Conservation (phyloP, 2,797 vertebrate species). For the Denticeps clupeoides region DNA sequence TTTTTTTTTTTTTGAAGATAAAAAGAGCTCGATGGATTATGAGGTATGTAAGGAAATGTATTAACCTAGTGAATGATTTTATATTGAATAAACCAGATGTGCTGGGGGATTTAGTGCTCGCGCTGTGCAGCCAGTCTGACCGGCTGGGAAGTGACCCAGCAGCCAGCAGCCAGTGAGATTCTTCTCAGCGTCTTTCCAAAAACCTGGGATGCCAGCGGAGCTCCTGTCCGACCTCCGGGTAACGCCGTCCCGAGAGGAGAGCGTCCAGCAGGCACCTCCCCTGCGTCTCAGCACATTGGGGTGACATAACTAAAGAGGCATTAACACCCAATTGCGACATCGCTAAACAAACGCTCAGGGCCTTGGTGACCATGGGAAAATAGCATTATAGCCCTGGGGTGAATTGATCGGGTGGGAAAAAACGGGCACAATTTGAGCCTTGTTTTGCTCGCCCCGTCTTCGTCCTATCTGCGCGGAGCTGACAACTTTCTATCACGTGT, state of each 20-base stretch:
- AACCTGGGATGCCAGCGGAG: constrained; percentile 12
- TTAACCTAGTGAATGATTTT: too few species aligned
- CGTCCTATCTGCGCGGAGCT: constrained; percentile 34
- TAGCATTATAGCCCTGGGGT: constrained; percentile 39
- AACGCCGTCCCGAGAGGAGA: constrained; percentile 17
- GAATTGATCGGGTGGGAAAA: constrained; percentile 36
- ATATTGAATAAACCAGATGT: background rate
- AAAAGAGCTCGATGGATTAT: too few species aligned
- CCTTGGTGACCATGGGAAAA: constrained; percentile 54
- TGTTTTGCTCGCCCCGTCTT: constrained; percentile 33
- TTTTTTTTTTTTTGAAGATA: too few species aligned
- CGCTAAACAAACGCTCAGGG: constrained; percentile 42
- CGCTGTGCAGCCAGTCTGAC: constrained; percentile 2
- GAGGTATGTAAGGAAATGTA: too few species aligned
- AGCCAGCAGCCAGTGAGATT: constrained; percentile 8
- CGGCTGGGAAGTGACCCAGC: background rate
- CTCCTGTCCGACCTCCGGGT: constrained; percentile 21
- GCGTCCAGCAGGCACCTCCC: constrained; percentile 30
- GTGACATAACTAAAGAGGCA: constrained; percentile 59
- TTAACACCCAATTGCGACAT: constrained; percentile 48
- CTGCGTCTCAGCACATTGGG: constrained; percentile 26
- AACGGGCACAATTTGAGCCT: constrained; percentile 47
- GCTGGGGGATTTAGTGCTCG: background rate
- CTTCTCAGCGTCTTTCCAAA: constrained; percentile 8
- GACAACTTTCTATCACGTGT: constrained; percentile 49